Base-by-base conservation (phyloP, 2,888 invertebrate genomes). In the Patella depressa region DNA sequence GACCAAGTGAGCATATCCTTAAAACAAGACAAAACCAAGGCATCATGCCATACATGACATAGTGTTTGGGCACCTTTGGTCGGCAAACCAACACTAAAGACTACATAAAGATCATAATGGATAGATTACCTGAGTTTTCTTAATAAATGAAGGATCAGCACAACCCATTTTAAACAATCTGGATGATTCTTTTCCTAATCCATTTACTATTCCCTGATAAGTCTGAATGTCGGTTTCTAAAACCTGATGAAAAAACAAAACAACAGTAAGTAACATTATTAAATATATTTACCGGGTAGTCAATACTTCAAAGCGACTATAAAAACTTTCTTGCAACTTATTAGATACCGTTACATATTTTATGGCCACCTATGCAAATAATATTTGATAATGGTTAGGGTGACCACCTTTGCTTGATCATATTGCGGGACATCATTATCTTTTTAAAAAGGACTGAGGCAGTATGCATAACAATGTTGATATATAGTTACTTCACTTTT, bases 101-200 rank as follows among this genome's bases (percentile, higher is more conserved):
- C 59, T 17, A 14, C 2, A 59, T 19, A 19, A 59, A 12, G 45
- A 45, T 45, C 45, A 9, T 9, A 19, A 19, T 59, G 9, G 15
- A 57, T 12, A 7, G 45, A 74, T 19, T 74, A 90, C 90, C 89
- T 90, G 91, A 79, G 89, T 88, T 78, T 87, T 87, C 53, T 83
- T 83, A 57, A 91, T 84, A 19, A 87, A 85, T 19, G 86, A 81
- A 7, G 89, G 87, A 93, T 98, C 98, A 0, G 97, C 96, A 90
- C 97, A 97, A 84, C 98, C 93, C 89, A 97, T 97, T 73, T 88
- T 88, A 80, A 88, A 88, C 55, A 91, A 82, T 54, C 89, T 80
- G 72, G 85, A 85, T 15, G 89, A 88, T 76, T 90, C 89, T 73
- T 88, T 87, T 17, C 85, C 87, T 57, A 91, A 85, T 29, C 88